These are phyloP conservation scores for Rotaria magnacalcarata DNA, from an alignment of 2,888 invertebrate species.

Conservation along the genomic window DNA sequence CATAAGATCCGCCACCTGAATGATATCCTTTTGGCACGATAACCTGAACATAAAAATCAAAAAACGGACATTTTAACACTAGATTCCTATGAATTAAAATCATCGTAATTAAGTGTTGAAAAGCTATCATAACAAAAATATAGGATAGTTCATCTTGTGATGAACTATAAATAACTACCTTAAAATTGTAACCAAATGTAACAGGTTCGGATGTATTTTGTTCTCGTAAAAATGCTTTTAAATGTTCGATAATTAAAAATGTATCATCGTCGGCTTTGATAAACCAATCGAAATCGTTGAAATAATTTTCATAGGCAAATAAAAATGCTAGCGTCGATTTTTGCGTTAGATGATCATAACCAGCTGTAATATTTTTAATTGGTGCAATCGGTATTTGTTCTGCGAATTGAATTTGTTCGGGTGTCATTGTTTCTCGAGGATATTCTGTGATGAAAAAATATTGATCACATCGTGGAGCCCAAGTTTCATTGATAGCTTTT, in stretches of 20 bases:
- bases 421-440: background rate
- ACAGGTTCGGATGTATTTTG: constrained; percentile 39
- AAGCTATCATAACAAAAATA: too few relatives aligned
- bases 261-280: constrained; percentile 46
- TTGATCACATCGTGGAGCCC: constrained; percentile 39
- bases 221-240: constrained; percentile 38
- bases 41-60: background rate
- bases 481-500: constrained; percentile 40
- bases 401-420: background rate
- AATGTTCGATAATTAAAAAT: constrained; percentile 41
- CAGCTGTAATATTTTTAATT: background rate
- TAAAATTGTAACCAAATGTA: constrained; percentile 44
- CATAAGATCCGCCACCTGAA: constrained; percentile 41
- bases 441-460: constrained; percentile 36
- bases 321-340: background rate
- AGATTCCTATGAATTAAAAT: too few relatives aligned
- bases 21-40: constrained; percentile 39
- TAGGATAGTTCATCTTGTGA: too few relatives aligned
- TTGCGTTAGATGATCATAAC: constrained; percentile 1
- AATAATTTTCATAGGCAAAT: background rate
- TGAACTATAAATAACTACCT: background rate
- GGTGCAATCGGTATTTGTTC: background rate
- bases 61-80: too few relatives aligned
- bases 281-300: constrained; percentile 41
- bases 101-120: too few relatives aligned